Evolutionary conservation across 2,888 invertebrate species (phyloP).

Genomic region (Smittia aterrima): DNA sequence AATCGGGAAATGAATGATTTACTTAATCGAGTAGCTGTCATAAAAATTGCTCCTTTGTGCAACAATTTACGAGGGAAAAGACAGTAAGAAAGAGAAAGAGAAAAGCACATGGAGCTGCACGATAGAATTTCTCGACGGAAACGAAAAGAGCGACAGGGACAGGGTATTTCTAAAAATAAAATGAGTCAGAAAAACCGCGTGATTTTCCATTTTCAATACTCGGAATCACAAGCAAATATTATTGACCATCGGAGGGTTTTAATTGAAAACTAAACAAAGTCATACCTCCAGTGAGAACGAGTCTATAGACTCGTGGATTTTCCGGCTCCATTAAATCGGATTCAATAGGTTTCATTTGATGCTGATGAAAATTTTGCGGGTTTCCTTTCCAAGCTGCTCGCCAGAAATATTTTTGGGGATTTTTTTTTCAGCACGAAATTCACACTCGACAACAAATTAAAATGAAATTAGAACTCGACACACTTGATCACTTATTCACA

Average conservation of each 20-base stretch:
- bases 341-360: conserved; percentile 33
- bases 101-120: conserved; percentile 15
- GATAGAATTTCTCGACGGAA: background rate
- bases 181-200: conserved; percentile 39
- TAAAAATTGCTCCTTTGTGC: background rate
- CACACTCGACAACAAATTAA: background rate
- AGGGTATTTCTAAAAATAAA: conserved; percentile 40
- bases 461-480: conserved; percentile 12
- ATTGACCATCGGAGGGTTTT: too few species aligned
- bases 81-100: background rate
- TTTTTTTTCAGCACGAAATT: background rate
- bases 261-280: background rate
- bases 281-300: conserved; percentile 88
- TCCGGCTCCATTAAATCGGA: conserved; percentile 45
- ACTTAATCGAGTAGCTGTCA: background rate
- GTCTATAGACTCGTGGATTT: conserved; percentile 71
- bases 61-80: background rate
- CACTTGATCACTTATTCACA: conserved; percentile 38
- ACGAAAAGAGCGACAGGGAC: background rate
- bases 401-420: background rate
- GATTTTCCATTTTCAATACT: conserved; percentile 21
- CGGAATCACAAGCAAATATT: background rate
- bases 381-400: background rate
- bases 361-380: background rate
- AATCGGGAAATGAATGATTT: background rate